Conservation (phyloP, 2,797 vertebrate genomes). For the Salarias fasciatus region DNA sequence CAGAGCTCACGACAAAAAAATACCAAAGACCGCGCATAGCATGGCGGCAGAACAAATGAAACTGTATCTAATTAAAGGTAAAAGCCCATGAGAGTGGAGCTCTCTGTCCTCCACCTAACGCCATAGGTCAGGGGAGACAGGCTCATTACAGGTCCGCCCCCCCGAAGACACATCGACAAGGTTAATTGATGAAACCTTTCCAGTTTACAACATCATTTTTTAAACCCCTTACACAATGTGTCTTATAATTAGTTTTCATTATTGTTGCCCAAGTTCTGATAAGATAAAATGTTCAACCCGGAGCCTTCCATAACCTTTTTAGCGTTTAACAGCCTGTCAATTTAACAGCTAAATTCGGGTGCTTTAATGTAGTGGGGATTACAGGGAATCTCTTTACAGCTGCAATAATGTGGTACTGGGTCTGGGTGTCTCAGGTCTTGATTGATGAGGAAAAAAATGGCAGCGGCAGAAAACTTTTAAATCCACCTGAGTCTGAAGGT, state of each 20-base stretch:
- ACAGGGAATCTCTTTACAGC: conserved; percentile 74
- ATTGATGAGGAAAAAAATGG: conserved; percentile 73
- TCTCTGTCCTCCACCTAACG: conserved; percentile 75
- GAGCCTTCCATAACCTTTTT: conserved; percentile 81
- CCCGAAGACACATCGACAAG: conserved; percentile 71
- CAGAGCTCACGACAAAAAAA: conserved; percentile 49
- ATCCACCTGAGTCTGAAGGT: conserved; percentile 72
- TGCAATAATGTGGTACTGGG: conserved; percentile 67
- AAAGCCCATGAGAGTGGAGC: conserved; percentile 56
- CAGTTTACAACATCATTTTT: conserved; percentile 80
- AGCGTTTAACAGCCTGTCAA: conserved; percentile 80
- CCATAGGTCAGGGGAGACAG: conserved; percentile 79
- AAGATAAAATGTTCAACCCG: conserved; percentile 78
- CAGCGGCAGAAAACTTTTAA: conserved; percentile 69
- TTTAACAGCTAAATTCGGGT: conserved; percentile 75
- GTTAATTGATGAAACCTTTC: conserved; percentile 83
- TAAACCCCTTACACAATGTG: conserved; percentile 77
- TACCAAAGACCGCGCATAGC: conserved; percentile 40
- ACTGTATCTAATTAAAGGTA: conserved; percentile 73
- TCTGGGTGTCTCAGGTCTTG: conserved; percentile 63
- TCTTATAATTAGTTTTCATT: conserved; percentile 85
- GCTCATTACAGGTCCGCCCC: conserved; percentile 76
- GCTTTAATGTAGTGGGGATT: conserved; percentile 75
- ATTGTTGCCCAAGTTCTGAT: conserved; percentile 77
- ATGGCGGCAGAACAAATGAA: conserved; percentile 49